Evolutionary conservation across 30 jellyfish, hydroid and myxozoan genomes (phyloP), one percentile per base, ranked within the genome.

Genomic region (Hydractinia symbiolongicarpus): DNA sequence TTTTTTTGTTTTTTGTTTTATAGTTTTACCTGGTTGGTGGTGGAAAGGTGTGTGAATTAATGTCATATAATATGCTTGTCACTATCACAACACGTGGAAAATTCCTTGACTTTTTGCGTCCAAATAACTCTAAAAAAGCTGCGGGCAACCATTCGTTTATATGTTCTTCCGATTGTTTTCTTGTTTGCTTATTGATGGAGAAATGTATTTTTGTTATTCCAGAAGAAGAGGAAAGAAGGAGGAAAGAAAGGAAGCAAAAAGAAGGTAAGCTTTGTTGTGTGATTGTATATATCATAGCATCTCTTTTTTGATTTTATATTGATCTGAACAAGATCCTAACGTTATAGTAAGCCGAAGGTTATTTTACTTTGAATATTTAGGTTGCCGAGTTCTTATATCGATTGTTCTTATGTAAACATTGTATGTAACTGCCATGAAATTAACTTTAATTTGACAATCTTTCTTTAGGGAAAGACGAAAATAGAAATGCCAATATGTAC

Each of bases 201-300:
- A 71, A 66, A 6, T 81, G 17, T 76, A 50, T 76, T 76, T 76
- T 61, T 6, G 61, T 64, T 53, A 17, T 83, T 82, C 8, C 64
- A 88, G 96, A 88, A 88, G 73, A 83, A 88, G 93, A 88, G 82
- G 83, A 83, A 83, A 71, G 96, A 89, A 9, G 90, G 90, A 20
- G 89, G 90, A 16, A 76, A 71, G 77, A 88, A 88, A 72, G 96
- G 96, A 9, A 78, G 71, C 66, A 81, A 81, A 56, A 88, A 88
- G 67, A 88, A 88, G 96, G 96, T 88, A 66, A 8, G 4, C 13
- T 77, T 50, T 21, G 10, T 58, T 30, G 44, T 30, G 1, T 30
- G 44, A 30, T 2, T 30, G 44, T 30, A 30, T 30, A 30, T 30
- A 6, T 55, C 11, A 53, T 8, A 13, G 76, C 10, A 16, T 21